Base-by-base conservation (phyloP, 2,797 vertebrate species). In the Denticeps clupeoides region DNA sequence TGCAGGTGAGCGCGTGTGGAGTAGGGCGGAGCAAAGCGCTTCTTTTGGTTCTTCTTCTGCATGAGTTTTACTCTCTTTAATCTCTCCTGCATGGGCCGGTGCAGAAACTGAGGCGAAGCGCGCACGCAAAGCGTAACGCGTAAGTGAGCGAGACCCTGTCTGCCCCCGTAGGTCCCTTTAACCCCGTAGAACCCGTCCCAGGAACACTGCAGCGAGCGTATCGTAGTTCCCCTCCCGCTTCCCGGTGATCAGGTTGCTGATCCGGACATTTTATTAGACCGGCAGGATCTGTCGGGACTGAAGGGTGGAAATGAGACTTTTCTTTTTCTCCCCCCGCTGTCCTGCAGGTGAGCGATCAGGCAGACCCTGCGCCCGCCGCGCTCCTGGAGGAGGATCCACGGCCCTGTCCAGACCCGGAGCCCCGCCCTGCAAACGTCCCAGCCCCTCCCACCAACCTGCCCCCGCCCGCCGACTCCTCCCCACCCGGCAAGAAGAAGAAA, bases 401-500 rank as follows among this genome's bases (percentile, higher is more conserved):
- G 16, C 33, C 3, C 2, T 43, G 50, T 15, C 43, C 41, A 4
- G 59, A 51, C 41, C 44, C 47, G 12, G 2, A 8, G 0, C 44
- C 62, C 1, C 16, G 27, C 29, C 67, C 62, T 2, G 62, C 59
- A 7, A 32, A 60, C 50, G 51, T 45, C 51, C 19, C 12, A 8
- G 2, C 58, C 32, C 49, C 53, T 41, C 9, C 35, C 35, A 19
- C 16, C 8, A 69, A 58, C 1, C 3, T 49, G 59, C 65, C 64
- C 2, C 13, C 54, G 4, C 59, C 60, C 29, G 47, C 54, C 0
- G 75, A 78, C 25, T 7, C 48, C 52, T 56, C 78, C 22, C 65
- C 58, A 13, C 72, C 67, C 27, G 75, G 51, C 26, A 87, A 85
- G 78, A 91, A 87, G 76, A 92, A 87, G 69, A 90, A 77, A 70